Base-by-base conservation (phyloP, 2,888 invertebrate species). In the Agelastica alni region DNA sequence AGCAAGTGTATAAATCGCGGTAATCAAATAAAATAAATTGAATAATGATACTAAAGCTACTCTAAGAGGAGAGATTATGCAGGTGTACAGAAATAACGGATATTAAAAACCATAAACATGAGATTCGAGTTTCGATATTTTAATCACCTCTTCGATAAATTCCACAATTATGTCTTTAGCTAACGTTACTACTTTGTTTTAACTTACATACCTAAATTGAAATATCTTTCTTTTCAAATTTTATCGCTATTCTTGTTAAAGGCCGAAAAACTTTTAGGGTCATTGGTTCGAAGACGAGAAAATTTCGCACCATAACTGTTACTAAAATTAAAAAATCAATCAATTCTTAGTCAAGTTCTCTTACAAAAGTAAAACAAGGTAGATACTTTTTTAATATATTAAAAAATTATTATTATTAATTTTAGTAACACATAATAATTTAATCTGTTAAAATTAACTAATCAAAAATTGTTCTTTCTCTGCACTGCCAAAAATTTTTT, bases 1-100 rank as follows among this genome's bases (percentile, higher is more conserved):
- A 52, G 53, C 51, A 51, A 53, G 58, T 56, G 55, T 58, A 60
- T 63, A 59, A 63, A 63, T 63, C 57, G 57, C 56, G 13, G 46
- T 53, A 56, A 61, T 61, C 58, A 56, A 63, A 60, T 60, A 57
- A 52, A 63, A 60, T 63, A 57, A 61, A 61, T 58, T 60, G 56
- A 59, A 59, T 60, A 59, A 60, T 53, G 60, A 59, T 57, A 48
- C 46, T 26, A n/a, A 58, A 53, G 46, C 39, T 37, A 48, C 36
- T 43, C 52, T 53, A 48, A 36, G n/a, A 26, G 26, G 16, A 28
- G 32, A 51, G 41, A 37, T 26, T 53, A 52, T 52, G 56, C 59
- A 62, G 62, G 60, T 62, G 62, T 53, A 56, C 55, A 43, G 51
- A 49, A 18, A 34, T 62, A 62, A 62, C 62, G 62, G 62, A 62